Conservation (phyloP, 2,797 vertebrate genomes). For the Catamblyrhynchus diadema region DNA sequence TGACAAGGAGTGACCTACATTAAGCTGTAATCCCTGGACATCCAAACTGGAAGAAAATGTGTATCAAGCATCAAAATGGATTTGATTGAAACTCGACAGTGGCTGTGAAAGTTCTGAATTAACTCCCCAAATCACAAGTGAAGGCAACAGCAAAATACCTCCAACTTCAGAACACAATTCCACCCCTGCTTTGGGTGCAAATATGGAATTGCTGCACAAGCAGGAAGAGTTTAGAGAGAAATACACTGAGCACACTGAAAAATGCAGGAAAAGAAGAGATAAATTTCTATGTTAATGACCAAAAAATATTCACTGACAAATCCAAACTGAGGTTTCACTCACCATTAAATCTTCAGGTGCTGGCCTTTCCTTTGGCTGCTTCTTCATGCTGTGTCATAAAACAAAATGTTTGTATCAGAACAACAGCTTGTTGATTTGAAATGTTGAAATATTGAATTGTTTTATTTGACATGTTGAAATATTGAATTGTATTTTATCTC, state of each 20-base stretch:
- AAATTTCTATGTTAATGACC: background rate
- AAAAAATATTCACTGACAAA: background rate
- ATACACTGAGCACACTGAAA: background rate
- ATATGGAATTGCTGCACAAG: background rate
- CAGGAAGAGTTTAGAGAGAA: background rate
- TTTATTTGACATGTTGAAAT: background rate
- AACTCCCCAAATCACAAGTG: background rate
- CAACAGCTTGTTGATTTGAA: background rate
- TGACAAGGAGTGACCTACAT: background rate
- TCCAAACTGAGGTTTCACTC: conserved; percentile 62
- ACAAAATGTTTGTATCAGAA: background rate
- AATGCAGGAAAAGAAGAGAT: background rate
- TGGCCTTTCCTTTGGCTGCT: conserved; percentile 93
- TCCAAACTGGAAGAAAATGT: background rate
- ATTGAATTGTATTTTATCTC: background rate
- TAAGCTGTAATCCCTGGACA: background rate
- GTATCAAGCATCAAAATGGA: background rate
- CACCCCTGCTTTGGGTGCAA: background rate
- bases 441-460: background rate
- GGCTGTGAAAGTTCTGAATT: background rate
- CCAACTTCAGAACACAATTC: no score
- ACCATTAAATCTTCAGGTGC: conserved; percentile 97
- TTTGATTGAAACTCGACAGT: background rate
- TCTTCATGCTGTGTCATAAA: conserved; percentile 84
- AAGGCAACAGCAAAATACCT: background rate